Base-by-base conservation (phyloP, 2,113 vertebrate genomes). In the Spheniscus mendiculus region DNA sequence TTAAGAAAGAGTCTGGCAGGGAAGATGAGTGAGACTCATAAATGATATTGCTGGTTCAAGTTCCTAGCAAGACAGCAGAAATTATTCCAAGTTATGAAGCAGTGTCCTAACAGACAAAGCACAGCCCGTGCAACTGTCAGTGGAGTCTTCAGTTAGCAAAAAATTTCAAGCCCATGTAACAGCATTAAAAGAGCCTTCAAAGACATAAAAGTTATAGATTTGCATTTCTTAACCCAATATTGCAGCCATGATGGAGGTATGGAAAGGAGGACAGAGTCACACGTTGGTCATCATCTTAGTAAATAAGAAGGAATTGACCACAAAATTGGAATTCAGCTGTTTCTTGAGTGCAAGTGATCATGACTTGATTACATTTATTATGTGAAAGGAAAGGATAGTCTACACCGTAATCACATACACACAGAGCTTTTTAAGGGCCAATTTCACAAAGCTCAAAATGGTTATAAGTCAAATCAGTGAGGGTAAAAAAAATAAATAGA, bases 281-380 rank as follows among this genome's bases (percentile, higher is more conserved):
- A 18, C 0, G 0, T 10, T 49, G 50, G 38, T 18, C 44, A 32
- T 20, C 42, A 4, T 59, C n/a, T 58, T 14, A 0, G 15, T 20
- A 65, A 72, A 29, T 8, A 27, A 38, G 38, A 23, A 55, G 34
- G 79, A 79, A 73, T 20, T 58, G 25, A 70, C 21, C 62, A 63
- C 53, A 32, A n/a, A 40, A 79, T 22, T 63, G 45, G 25, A 52
- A 87, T 36, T 50, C 36, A 36, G 32, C 53, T 38, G 27, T 15
- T 34, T 47, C 34, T 40, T 3, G 50, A 74, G 67, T 8, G 42
- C 18, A 19, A 89, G 29, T 10, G 15, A 62, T 55, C 53, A 49
- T 5, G 21, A 26, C 83, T 62, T 61, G 83, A 83, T 94, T 15
- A 23, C 11, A 36, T 56, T 62, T n/a, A 38, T 80, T 50, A 70